A percentile compares a stretch with the other conserved stretches of the same genome.
These are phyloP conservation scores for Melanotaenia parkinsoni DNA, from an alignment of 2,797 vertebrate genomes.

Conservation along the genomic window DNA sequence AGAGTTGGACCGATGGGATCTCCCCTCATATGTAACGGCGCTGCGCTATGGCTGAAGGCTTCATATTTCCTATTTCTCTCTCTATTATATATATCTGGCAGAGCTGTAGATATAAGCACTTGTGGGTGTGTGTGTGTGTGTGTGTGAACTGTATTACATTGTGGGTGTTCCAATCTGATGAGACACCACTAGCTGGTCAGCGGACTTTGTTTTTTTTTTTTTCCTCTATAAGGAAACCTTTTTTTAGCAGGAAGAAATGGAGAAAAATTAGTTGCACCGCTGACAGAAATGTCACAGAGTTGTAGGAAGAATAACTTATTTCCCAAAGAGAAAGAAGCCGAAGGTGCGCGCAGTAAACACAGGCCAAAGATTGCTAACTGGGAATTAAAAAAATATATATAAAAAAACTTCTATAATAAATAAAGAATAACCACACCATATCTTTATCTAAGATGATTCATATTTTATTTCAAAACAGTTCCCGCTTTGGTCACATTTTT, in stretches of 20 bases:
- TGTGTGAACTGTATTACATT: constrained; percentile 57
- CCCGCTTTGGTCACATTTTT: constrained; percentile 80
- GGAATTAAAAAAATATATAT: constrained; percentile 45
- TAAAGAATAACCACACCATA: constrained; percentile 67
- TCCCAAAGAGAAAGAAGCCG: constrained; percentile 31
- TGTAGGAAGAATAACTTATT: constrained; percentile 63
- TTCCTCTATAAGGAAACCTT: constrained; percentile 29
- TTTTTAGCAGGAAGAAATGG: constrained; percentile 44
- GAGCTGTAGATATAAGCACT: constrained; percentile 70
- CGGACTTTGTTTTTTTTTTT: constrained; percentile 39
- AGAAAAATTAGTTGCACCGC: constrained; percentile 49
- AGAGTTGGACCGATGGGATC: constrained; percentile 79
- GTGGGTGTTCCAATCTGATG: constrained; percentile 71
- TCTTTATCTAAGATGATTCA: constrained; percentile 83
- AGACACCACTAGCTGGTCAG: constrained; percentile 69
- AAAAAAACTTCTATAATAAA: constrained; percentile 42
- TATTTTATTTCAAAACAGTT: constrained; percentile 80
- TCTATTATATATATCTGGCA: constrained; percentile 76
- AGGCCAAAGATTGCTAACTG: constrained; percentile 57
- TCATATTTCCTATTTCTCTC: constrained; percentile 82
- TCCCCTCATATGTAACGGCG: constrained; percentile 77
- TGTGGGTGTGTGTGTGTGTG: constrained; percentile 21
- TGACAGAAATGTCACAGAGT: constrained; percentile 66
- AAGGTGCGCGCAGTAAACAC: constrained; percentile 27
- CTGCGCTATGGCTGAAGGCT: constrained; percentile 71